These are phyloP conservation scores for Octopus bimaculoides DNA, from an alignment of 1,140 invertebrate genomes.

Conservation along the genomic window DNA sequence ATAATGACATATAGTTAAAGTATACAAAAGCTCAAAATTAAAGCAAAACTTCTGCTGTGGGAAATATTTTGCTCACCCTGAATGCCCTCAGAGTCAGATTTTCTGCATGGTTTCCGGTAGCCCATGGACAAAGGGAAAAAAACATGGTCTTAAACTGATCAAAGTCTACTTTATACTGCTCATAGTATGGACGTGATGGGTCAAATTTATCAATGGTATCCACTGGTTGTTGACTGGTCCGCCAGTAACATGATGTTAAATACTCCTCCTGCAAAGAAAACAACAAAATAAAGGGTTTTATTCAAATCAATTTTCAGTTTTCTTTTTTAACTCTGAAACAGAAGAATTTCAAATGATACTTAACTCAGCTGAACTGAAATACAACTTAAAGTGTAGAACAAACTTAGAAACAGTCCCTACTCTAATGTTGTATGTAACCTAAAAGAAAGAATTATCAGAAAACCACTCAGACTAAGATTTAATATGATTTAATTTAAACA, in stretches of 20 bases:
- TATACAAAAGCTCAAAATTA: too few relatives aligned
- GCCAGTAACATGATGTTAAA: slow-evolving; percentile 61
- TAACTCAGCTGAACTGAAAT: too few relatives aligned
- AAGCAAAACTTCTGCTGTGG: too few relatives aligned
- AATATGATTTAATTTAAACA: too few relatives aligned
- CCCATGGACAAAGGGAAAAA: slow-evolving; percentile 83
- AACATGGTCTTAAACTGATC: slow-evolving; percentile 86
- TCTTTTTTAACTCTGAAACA: too few relatives aligned
- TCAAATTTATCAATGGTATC: slow-evolving; percentile 57
- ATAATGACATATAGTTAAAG: too few relatives aligned
- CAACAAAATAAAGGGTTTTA: background rate
- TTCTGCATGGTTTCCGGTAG: slow-evolving; percentile 73
- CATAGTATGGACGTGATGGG: slow-evolving; percentile 67
- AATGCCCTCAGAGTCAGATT: slow-evolving; percentile 80
- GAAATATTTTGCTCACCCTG: slow-evolving; percentile 64
- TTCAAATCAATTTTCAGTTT: background rate
- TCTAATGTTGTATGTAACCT: too few relatives aligned
- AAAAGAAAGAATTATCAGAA: too few relatives aligned
- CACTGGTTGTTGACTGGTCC: slow-evolving; percentile 48
- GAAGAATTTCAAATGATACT: too few relatives aligned
- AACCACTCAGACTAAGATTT: too few relatives aligned
- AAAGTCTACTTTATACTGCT: slow-evolving; percentile 86
- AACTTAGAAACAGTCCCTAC: too few relatives aligned
- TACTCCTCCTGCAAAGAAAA: slow-evolving; percentile 65
- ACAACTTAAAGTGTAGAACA: too few relatives aligned